phyloP scores from a whole-genome alignment of 2,113 vertebrate species.

The Sterrhoptilus dennistouni region DNA sequence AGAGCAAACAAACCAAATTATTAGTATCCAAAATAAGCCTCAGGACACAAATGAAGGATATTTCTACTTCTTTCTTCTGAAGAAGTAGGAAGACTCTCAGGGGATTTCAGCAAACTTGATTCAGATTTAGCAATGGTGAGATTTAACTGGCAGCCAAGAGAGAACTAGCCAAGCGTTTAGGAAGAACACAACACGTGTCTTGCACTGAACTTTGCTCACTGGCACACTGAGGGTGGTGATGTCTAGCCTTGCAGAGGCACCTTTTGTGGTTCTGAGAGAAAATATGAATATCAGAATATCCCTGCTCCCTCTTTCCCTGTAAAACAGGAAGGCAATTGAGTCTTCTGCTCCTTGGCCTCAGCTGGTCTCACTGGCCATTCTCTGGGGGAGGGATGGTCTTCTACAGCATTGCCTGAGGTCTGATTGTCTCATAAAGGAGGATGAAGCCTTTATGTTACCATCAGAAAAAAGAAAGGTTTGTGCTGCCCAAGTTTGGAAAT shows the following conservation, averaged over 20 bases:
- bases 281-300: background rate
- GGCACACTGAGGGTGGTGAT: background rate
- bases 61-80: background rate
- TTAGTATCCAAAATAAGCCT: background rate
- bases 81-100: background rate
- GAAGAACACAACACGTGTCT: background rate
- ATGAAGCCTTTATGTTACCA: background rate
- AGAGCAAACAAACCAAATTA: background rate
- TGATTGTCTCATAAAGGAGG: background rate
- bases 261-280: background rate
- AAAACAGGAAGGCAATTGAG: background rate
- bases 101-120: background rate
- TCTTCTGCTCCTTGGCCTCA: background rate
- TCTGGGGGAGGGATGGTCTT: background rate
- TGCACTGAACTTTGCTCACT: background rate
- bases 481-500: background rate
- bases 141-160: background rate
- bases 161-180: background rate
- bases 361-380: fast-evolving
- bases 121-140: background rate
- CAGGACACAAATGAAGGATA: background rate
- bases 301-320: background rate
- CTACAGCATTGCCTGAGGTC: background rate
- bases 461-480: background rate
- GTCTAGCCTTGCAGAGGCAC: background rate